phyloP scores from a whole-genome alignment of 2,113 vertebrate genomes.

The Campylomormyrus tamandua region DNA sequence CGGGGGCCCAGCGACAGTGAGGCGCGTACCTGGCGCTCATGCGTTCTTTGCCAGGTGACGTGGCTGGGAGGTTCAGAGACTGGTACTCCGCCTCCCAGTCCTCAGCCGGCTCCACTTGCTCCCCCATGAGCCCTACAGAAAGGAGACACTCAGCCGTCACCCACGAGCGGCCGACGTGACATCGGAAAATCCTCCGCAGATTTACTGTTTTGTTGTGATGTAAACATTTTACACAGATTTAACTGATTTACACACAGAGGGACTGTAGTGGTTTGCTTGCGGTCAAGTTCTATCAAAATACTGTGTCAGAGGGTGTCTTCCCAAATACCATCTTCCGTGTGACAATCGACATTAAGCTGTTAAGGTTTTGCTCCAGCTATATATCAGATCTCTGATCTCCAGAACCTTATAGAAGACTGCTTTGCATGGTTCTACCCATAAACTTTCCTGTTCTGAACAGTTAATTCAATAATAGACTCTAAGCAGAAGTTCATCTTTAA shows the following conservation, averaged over 20 bases:
- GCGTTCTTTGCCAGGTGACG: slow-evolving; percentile 33
- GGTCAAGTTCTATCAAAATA: not conserved
- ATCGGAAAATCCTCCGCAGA: not conserved
- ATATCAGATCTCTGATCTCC: not conserved
- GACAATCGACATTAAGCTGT: not conserved
- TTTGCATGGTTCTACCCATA: not conserved
- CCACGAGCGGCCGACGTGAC: not conserved
- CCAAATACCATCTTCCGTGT: not conserved
- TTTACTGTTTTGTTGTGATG: not conserved
- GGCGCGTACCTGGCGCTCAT: slow-evolving; percentile 42
- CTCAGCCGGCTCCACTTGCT: not conserved
- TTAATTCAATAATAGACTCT: not conserved
- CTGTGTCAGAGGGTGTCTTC: not conserved
- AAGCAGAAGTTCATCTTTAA: not conserved
- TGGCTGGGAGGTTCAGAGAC: slow-evolving; percentile 17
- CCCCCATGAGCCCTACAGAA: slow-evolving; percentile 31
- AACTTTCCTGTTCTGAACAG: not conserved
- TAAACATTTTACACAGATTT: not conserved
- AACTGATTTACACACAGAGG: not conserved
- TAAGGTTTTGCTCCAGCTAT: not conserved
- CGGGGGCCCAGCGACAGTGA: slow-evolving; percentile 44
- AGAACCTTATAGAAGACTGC: not conserved
- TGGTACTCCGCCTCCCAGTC: slow-evolving; percentile 10
- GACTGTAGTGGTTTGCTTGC: not conserved
- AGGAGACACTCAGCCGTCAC: not conserved